A percentile compares a stretch with the other conserved stretches of the same genome.
phyloP scores from a whole-genome alignment of 1,140 invertebrate species.

The Drosophila eugracilis region DNA sequence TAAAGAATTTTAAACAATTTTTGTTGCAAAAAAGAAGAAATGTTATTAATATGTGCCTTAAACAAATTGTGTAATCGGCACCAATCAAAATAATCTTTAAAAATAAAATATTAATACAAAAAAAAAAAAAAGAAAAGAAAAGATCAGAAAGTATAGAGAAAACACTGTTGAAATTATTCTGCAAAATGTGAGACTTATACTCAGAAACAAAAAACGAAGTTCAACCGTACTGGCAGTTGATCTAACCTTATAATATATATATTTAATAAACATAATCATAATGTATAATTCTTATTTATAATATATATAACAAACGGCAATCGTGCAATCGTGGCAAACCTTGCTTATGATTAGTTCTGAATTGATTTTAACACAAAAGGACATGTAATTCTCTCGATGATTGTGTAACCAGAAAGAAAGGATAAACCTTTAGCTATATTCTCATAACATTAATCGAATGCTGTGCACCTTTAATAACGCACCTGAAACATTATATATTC shows the following conservation, averaged over 20 bases:
- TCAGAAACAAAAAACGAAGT: constrained; percentile 48
- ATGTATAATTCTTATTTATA: constrained; percentile 44
- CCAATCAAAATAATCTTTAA: constrained; percentile 45
- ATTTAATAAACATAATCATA: constrained; percentile 43
- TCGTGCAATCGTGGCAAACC: constrained; percentile 73
- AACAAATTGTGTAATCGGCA: constrained; percentile 26
- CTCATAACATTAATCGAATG: constrained; percentile 44
- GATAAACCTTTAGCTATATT: constrained; percentile 36
- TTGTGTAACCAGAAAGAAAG: constrained; percentile 35
- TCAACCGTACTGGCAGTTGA: constrained; percentile 4
- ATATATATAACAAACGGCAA: constrained; percentile 77
- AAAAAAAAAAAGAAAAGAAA: no score
- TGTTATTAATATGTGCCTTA: constrained; percentile 66
- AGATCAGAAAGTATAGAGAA: constrained; percentile 19
- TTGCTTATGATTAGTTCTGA: constrained; percentile 50
- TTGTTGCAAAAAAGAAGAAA: constrained; percentile 29
- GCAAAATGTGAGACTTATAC: constrained; percentile 56
- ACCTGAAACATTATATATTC: constrained; percentile 50
- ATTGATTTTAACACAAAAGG: constrained; percentile 25
- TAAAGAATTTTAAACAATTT: constrained; percentile 62
- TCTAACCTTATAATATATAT: constrained; percentile 43
- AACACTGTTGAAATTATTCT: constrained; percentile 64
- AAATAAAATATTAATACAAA: constrained; percentile 16
- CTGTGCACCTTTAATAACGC: constrained; percentile 52
- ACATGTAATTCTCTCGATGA: constrained; percentile 37